These are phyloP conservation scores for Colius striatus DNA, from an alignment of 2,113 vertebrate genomes.

Conservation along the genomic window DNA sequence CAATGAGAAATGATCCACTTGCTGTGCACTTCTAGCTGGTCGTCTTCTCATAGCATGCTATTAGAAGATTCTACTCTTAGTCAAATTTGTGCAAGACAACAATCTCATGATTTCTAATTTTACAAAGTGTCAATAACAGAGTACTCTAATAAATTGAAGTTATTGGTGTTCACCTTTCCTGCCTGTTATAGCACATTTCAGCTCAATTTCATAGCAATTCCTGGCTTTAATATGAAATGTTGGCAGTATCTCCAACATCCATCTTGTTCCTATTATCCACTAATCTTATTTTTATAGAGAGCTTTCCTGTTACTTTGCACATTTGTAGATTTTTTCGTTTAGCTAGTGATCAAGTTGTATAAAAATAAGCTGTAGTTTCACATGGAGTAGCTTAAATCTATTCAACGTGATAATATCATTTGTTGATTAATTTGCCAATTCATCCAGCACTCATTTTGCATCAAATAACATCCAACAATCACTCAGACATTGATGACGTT, in stretches of 20 bases:
- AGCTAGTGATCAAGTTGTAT: not conserved
- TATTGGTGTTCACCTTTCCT: not conserved
- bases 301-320: not conserved
- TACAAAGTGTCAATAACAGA: not conserved
- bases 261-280: not conserved
- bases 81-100: not conserved
- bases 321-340: not conserved
- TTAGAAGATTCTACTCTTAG: not conserved
- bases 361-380: not conserved
- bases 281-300: not conserved
- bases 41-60: not conserved
- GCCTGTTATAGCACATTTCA: not conserved
- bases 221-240: constrained; percentile 40
- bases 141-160: not conserved
- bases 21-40: not conserved
- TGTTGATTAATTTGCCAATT: constrained; percentile 13
- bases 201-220: not conserved
- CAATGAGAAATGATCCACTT: not conserved
- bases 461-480: constrained; percentile 42
- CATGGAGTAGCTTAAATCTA: not conserved
- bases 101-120: not conserved
- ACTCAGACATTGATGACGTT: constrained; percentile 25
- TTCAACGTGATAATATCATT: not conserved
- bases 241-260: constrained; percentile 1
- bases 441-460: not conserved